Evolutionary conservation across 1,140 invertebrate species (phyloP).

Genomic region (Latrodectus geometricus): DNA sequence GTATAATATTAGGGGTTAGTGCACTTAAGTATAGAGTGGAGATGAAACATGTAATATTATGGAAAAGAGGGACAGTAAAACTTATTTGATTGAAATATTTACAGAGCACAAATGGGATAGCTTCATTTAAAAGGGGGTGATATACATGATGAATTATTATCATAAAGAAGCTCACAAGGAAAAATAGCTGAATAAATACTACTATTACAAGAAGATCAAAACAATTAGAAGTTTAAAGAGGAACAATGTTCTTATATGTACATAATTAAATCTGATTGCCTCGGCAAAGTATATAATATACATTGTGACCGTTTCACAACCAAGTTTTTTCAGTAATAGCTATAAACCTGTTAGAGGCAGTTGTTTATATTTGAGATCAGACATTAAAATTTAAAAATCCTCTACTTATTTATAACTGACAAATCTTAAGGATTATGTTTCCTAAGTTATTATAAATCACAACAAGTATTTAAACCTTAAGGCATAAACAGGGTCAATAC

Average conservation of each 20-base stretch:
- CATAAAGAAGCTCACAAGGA: slow-evolving; percentile 54
- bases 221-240: slow-evolving; percentile 43
- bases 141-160: slow-evolving; percentile 13
- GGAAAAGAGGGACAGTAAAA: slow-evolving; percentile 28
- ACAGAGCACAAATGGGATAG: slow-evolving; percentile 49
- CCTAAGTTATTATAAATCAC: background rate
- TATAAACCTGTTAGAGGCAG: background rate
- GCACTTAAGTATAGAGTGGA: slow-evolving; percentile 39
- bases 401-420: too few relatives aligned
- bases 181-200: slow-evolving; percentile 49
- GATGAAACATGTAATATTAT: slow-evolving; percentile 38
- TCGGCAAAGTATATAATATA: slow-evolving; percentile 25
- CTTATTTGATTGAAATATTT: slow-evolving; percentile 31
- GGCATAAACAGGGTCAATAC: slow-evolving; percentile 19
- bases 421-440: background rate
- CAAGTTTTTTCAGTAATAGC: slow-evolving; percentile 4
- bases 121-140: slow-evolving; percentile 2
- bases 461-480: background rate
- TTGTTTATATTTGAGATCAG: background rate
- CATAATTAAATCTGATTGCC: slow-evolving; percentile 49
- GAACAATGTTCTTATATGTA: slow-evolving; percentile 47
- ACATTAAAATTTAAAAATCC: background rate
- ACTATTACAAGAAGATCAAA: slow-evolving; percentile 29
- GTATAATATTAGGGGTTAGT: slow-evolving; percentile 8
- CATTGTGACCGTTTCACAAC: slow-evolving; percentile 21